Evolutionary conservation across 2,888 invertebrate species (phyloP), one percentile per base, ranked within the genome.

Genomic region (Theodoxus fluviatilis): DNA sequence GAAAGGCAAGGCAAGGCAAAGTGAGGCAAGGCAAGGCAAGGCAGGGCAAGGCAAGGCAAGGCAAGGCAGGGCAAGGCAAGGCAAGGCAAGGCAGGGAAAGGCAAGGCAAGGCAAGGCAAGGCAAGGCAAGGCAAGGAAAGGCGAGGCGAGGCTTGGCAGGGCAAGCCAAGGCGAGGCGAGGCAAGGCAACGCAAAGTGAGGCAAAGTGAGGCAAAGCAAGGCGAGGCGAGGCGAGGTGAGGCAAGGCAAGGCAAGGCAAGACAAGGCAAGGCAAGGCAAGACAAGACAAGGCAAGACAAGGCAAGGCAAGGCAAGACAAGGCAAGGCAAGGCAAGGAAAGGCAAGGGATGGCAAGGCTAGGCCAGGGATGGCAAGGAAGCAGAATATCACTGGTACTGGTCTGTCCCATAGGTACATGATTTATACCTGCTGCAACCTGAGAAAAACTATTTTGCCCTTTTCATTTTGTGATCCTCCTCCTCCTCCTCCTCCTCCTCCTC

Each of bases 71-170:
- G n/a, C n/a, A n/a, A n/a, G n/a, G n/a, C n/a, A n/a, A 12, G n/a
- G n/a, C 52, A 52, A 52, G 52, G 52, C 52, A 52, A 52, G 52
- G 52, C 2, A 52, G 3, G 52, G 52, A 22, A 52, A 52, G 52
- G 52, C 18, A 52, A 52, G 52, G 52, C 52, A 52, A 52, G 52
- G 18, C 52, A 52, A 6, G 52, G 22, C 18, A 52, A 52, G 18
- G 22, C 52, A 52, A 6, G 18, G 22, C 52, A 52, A 52, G 18
- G 52, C 52, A 52, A n/a, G 52, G 52, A 22, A 52, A 52, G 52
- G 22, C 52, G 28, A 52, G 52, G 22, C 3, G 6, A 52, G 52
- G 52, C 9, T 15, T 12, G 43, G 43, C 43, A 43, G 15, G 43
- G 43, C 43, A 43, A 43, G 43, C 9, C 43, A 43, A 43, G 43